Base-by-base conservation (phyloP, 1,140 invertebrate genomes). In the Lineus longissimus region DNA sequence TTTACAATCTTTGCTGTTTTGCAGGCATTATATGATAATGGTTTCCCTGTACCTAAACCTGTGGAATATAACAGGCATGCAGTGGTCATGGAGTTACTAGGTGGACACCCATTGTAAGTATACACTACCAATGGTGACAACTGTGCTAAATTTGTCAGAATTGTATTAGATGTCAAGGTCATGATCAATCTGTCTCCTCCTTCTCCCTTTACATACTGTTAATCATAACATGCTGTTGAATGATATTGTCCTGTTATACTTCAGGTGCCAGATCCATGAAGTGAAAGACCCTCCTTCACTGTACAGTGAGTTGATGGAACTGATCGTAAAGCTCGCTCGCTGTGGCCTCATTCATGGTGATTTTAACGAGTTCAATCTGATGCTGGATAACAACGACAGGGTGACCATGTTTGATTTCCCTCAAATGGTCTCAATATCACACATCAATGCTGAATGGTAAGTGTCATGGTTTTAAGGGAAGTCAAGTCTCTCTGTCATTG, bases 291-390 rank as follows among this genome's bases (percentile, higher is more conserved):
- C 91, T 0, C 90, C 90, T 72, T 83, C 78, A 13, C 83, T 98
- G 0, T 99, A 98, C 76, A 93, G 97, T 73, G 90, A 96, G 71
- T 85, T 98, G 63, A 99, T 99, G 96, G 87, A 93, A 73, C 83
- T 99, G 2, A 92, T 99, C 62, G 88, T 98, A 0, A 86, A 87
- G 64, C 84, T 99, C 33, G 97, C 90, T 25, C 92, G 94, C 81
- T 88, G 90, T 78, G 97, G 97, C 0, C 91, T 99, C 0, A 98
- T 99, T 74, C 97, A 99, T 81, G 92, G 95, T 1, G 97, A 99
- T 85, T 51, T 51, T 51, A 99, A 99, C 81, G 97, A 99, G 84
- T 99, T 99, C 78, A 99, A 82, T 45, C 57, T 81, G n/a, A 79
- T 79, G 71, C 51, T 87, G 29, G 87, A 92, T 72, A 80, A 83